Evolutionary conservation across 30 jellyfish, hydroid and myxozoan species (phyloP).

Genomic region (Clytia hemisphaerica): DNA sequence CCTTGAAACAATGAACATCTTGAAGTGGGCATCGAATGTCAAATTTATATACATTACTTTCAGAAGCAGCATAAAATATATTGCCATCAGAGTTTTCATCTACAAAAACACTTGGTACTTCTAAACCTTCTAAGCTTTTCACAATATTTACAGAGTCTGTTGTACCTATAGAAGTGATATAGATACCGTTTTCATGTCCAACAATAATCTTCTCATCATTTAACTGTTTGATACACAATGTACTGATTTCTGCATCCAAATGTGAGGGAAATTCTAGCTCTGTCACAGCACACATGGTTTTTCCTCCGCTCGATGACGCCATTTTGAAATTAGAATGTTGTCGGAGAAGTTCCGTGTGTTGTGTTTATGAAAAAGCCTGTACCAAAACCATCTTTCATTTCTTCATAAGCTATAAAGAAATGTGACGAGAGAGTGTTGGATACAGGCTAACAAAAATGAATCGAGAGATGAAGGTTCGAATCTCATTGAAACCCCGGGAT

Average conservation of each 20-base stretch:
- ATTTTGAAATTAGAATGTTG: no score
- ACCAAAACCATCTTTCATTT: no score
- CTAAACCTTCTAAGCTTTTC: conserved; percentile 2
- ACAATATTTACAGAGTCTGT: neutral
- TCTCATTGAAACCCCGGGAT: no score
- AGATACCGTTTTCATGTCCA: conserved; percentile 82
- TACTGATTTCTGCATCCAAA: conserved; percentile 18
- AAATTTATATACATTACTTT: neutral
- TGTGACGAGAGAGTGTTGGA: no score
- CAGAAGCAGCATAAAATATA: conserved; percentile 35
- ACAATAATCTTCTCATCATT: conserved; percentile 36
- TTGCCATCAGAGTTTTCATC: conserved; percentile 11
- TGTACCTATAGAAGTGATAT: conserved; percentile 25
- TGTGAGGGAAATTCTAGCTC: no score
- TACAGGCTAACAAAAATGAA: no score
- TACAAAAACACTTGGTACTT: conserved; percentile 49
- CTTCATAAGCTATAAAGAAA: no score
- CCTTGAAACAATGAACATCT: conserved; percentile 24
- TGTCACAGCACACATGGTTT: no score
- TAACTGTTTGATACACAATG: conserved; percentile 32
- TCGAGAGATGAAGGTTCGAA: no score
- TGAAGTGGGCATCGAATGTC: conserved; percentile 38
- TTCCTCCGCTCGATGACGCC: no score
- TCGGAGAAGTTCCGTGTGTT: no score
- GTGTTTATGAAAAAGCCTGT: no score